These are phyloP conservation scores for Carcinoscorpius rotundicauda DNA, from an alignment of 1,140 invertebrate genomes.

Conservation along the genomic window DNA sequence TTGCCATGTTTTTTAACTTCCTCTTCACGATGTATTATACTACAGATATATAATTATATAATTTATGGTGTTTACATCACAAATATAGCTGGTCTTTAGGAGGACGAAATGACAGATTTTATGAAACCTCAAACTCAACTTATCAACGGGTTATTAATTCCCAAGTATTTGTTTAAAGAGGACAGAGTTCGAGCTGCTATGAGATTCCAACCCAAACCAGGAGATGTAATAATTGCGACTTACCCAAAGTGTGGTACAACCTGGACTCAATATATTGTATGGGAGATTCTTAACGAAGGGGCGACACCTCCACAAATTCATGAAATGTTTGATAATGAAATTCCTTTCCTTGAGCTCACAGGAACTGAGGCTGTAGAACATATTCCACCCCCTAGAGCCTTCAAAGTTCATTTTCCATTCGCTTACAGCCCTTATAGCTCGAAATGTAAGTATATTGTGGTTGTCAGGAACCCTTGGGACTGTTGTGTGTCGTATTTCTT, in stretches of 20 bases:
- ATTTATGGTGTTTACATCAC: too few relatives aligned
- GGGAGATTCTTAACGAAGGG: conserved; percentile 7
- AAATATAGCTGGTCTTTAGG: too few relatives aligned
- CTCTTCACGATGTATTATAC: too few relatives aligned
- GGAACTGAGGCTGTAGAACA: conserved; percentile 1
- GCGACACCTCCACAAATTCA: neutral
- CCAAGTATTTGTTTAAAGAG: conserved; percentile 1
- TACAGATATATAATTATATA: too few relatives aligned
- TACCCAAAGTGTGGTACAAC: conserved; percentile 12
- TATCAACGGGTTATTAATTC: conserved; percentile 2
- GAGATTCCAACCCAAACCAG: conserved; percentile 13
- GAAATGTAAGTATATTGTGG: conserved; percentile 9
- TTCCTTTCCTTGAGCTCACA: conserved; percentile 5
- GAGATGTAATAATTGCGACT: conserved; percentile 13
- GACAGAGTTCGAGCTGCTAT: conserved; percentile 5
- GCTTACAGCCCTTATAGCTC: neutral
- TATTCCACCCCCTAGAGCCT: neutral
- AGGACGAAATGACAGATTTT: too few relatives aligned
- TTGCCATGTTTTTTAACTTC: too few relatives aligned
- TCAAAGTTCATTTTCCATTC: conserved; percentile 13
- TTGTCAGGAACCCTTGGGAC: conserved; percentile 11
- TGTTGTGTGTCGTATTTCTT: conserved; percentile 12
- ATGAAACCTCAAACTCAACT: neutral
- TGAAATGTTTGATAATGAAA: conserved; percentile 3
- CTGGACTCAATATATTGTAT: conserved; percentile 15